Base-by-base conservation (phyloP, 2,888 invertebrate genomes). In the Pristionchus japonicus region DNA sequence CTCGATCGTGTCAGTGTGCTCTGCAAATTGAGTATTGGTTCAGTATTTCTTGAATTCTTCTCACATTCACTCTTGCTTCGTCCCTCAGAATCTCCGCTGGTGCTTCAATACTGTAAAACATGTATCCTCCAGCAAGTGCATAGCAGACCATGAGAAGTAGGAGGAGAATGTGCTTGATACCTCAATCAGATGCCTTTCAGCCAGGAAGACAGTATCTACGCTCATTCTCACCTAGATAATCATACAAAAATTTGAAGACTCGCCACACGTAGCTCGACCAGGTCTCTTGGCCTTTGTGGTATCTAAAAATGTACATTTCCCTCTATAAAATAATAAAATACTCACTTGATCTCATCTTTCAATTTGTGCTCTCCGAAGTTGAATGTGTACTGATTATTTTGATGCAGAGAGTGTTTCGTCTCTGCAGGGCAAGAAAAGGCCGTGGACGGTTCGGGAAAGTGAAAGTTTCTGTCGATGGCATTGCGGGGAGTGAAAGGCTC, bases 341-440 rank as follows among this genome's bases (percentile, higher is more conserved):
- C 88, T 88, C 23, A 91, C 91, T 90, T 90, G 4, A 90, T 89
- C 88, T 92, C 89, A 67, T 88, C 88, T 84, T 84, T 86, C 57
- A 90, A 86, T 15, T 88, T 89, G 20, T 88, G 61, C 70, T 90
- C 91, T 17, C 49, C 52, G 40, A 89, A 84, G 80, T 89, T 82
- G 37, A 87, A 80, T 6, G 70, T 61, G 90, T 74, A 80, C 43
- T 77, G 64, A 77, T 31, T 86, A 11, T 34, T 43, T 9, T n/a
- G 47, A 85, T 85, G 37, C 43, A 64, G 23, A 11, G 61, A 27
- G 49, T 85, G 49, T n/a, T 86, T 86, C 31, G 70, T 57, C 1
- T 86, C 85, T 20, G 85, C 49, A 3, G 86, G 86, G 37, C 86
- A 86, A 13, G 86, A 86, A 70, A 86, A 86, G 13, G 85, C 85